phyloP scores from a whole-genome alignment of 2,888 invertebrate species.

The Cyrtodaria siliqua region DNA sequence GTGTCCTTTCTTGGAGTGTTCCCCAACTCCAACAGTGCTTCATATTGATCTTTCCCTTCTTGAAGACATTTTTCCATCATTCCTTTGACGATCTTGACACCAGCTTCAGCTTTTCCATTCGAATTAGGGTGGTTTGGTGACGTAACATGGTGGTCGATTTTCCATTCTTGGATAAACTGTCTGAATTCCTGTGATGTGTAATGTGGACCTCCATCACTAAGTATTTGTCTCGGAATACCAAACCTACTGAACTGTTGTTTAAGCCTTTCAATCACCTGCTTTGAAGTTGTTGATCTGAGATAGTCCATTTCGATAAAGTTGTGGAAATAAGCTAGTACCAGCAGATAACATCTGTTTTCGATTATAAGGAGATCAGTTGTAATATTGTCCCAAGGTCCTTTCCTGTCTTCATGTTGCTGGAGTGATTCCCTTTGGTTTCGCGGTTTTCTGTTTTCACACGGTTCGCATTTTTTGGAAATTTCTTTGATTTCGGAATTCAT shows the following conservation, averaged over 20 bases:
- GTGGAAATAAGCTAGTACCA: constrained; percentile 54
- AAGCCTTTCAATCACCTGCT: too few relatives aligned
- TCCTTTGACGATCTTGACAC: too few relatives aligned
- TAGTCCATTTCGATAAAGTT: constrained; percentile 48
- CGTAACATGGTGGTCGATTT: too few relatives aligned
- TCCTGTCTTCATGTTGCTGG: constrained; percentile 17
- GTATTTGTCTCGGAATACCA: too few relatives aligned
- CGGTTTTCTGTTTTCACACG: constrained; percentile 33
- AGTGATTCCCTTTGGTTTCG: constrained; percentile 26
- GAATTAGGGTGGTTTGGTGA: too few relatives aligned
- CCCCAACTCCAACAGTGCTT: too few relatives aligned
- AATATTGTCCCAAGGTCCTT: constrained; percentile 28
- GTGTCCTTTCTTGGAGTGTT: too few relatives aligned
- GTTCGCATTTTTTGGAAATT: constrained; percentile 17
- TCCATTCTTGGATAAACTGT: too few relatives aligned
- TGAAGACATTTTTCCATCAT: too few relatives aligned
- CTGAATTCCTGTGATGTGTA: too few relatives aligned
- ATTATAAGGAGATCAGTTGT: constrained; percentile 37
- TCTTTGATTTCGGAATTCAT: constrained; percentile 38
- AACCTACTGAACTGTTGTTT: too few relatives aligned
- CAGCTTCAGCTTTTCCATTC: constrained; percentile 26
- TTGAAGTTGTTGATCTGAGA: constrained; percentile 31
- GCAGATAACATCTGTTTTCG: constrained; percentile 35
- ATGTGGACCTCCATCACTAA: too few relatives aligned
- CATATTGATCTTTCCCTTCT: constrained; percentile 46